Evolutionary conservation across 2,797 vertebrate genomes (phyloP).

Genomic region (Oreochromis mossambicus): DNA sequence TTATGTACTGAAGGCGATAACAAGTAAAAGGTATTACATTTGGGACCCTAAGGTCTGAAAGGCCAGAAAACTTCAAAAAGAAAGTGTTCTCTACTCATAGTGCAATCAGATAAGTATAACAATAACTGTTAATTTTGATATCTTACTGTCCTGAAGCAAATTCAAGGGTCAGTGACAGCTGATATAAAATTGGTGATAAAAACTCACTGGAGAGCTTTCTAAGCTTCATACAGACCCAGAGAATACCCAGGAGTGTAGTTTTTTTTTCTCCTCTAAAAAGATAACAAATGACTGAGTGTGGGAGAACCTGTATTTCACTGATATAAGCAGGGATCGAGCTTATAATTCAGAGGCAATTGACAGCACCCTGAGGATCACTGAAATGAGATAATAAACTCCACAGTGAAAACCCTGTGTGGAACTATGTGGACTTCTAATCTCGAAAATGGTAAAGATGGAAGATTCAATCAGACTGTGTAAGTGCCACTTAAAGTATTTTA

Average conservation of each 20-base stretch:
- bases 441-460: neutral
- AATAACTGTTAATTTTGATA: constrained; percentile 13
- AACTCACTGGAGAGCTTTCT: neutral
- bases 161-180: constrained; percentile 3
- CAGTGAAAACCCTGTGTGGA: constrained; percentile 17
- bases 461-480: constrained; percentile 9
- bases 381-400: constrained; percentile 55
- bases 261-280: neutral
- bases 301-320: constrained; percentile 22
- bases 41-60: neutral
- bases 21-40: neutral
- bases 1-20: neutral
- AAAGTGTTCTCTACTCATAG: neutral
- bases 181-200: constrained; percentile 27
- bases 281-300: constrained; percentile 14
- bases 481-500: neutral
- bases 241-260: neutral
- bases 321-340: constrained; percentile 27
- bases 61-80: neutral
- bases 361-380: constrained; percentile 41
- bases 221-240: constrained; percentile 9
- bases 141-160: neutral
- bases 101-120: neutral
- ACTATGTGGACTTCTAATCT: constrained; percentile 25
- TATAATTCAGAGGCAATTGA: constrained; percentile 51